Conservation (phyloP, 2,113 vertebrate genomes). For the Ciconia boyciana region DNA sequence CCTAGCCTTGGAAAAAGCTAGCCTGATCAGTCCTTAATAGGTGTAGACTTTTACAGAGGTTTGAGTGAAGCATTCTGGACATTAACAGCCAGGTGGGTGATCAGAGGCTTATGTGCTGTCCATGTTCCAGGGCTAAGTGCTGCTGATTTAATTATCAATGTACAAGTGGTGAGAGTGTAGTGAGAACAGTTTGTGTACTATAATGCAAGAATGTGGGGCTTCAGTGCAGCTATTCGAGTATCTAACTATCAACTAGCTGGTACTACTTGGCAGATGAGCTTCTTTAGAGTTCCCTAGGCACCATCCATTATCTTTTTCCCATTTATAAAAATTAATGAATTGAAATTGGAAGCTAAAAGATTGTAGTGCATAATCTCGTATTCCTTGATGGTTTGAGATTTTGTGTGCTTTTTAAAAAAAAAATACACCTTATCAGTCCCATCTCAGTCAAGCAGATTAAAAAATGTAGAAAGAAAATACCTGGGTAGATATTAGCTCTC, state of each 20-base stretch:
- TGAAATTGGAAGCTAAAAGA: conserved; percentile 17
- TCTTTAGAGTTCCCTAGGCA: neutral
- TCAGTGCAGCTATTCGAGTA: neutral
- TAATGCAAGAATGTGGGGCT: neutral
- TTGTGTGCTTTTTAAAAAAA: neutral
- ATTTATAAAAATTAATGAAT: conserved; percentile 51
- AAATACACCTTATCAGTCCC: neutral
- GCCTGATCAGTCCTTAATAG: neutral
- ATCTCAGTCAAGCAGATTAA: conserved; percentile 35
- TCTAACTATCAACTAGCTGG: neutral
- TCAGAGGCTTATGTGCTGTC: neutral
- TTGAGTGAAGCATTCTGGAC: neutral
- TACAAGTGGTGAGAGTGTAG: neutral
- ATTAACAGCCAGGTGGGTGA: neutral
- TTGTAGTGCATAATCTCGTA: neutral
- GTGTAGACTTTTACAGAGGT: neutral
- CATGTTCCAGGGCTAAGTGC: neutral
- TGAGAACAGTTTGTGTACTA: neutral
- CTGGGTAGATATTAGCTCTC: conserved; percentile 46
- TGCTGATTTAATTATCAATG: neutral
- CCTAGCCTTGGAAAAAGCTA: neutral
- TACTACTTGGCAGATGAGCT: neutral
- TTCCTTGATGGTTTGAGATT: conserved; percentile 16
- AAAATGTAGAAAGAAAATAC: conserved; percentile 64
- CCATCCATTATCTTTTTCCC: neutral